Evolutionary conservation across 92 coral and sea anemone species (phyloP).

Genomic region (Actinernus sp.): DNA sequence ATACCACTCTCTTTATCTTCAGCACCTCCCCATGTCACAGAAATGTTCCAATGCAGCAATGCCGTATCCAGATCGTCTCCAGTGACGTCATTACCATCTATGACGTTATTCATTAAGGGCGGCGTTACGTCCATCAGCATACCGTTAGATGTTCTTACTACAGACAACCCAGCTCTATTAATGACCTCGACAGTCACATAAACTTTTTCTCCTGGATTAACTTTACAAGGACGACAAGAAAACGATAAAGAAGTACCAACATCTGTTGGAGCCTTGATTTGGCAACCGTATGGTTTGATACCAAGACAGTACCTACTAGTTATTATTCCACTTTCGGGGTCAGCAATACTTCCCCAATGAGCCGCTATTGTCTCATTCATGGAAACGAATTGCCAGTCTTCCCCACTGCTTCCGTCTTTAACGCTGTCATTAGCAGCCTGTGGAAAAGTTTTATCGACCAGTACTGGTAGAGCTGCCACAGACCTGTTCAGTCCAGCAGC

Average conservation of each 20-base stretch:
- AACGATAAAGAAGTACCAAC: slow-evolving; percentile 63
- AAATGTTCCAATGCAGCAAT: slow-evolving; percentile 71
- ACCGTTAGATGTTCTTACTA: slow-evolving; percentile 77
- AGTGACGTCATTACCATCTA: slow-evolving; percentile 73
- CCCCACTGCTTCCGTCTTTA: slow-evolving; percentile 70
- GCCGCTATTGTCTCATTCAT: slow-evolving; percentile 53
- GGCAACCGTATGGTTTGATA: slow-evolving; percentile 85
- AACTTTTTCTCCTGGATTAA: slow-evolving; percentile 60
- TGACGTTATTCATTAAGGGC: slow-evolving; percentile 77
- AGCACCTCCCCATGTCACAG: slow-evolving; percentile 90
- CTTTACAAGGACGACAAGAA: slow-evolving; percentile 53
- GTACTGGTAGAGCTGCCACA: slow-evolving; percentile 44
- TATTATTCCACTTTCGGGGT: slow-evolving; percentile 80
- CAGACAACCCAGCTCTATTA: slow-evolving; percentile 83
- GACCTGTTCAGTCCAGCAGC: slow-evolving; percentile 75
- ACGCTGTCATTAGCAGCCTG: slow-evolving; percentile 63
- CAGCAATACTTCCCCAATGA: slow-evolving; percentile 84
- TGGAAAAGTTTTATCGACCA: slow-evolving; percentile 84
- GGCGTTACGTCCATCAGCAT: slow-evolving; percentile 82
- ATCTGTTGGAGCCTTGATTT: slow-evolving; percentile 52
- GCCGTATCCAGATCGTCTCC: slow-evolving; percentile 67
- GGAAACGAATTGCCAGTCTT: slow-evolving; percentile 73
- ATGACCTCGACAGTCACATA: slow-evolving; percentile 71
- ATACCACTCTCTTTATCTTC: slow-evolving; percentile 87
- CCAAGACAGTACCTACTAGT: slow-evolving; percentile 82